Conservation (phyloP, 2,797 vertebrate species). For the Dendrocincla tyrannina region DNA sequence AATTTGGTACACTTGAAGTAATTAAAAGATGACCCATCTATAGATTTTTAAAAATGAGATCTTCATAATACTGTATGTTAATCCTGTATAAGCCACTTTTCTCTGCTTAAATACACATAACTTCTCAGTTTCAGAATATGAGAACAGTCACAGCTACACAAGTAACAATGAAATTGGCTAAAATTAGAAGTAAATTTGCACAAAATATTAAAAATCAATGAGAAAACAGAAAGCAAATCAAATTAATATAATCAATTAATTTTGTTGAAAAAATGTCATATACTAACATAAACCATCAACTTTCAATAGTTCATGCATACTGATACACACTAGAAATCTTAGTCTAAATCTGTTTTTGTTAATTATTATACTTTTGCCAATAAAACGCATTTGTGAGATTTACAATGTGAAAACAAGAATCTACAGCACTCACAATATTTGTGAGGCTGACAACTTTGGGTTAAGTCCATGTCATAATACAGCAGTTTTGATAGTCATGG, state of each 20-base stretch:
- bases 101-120: not conserved
- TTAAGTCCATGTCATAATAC: not conserved
- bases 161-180: not conserved
- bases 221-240: not conserved
- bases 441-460: not conserved
- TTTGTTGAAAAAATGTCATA: not conserved
- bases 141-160: not conserved
- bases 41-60: not conserved
- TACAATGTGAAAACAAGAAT: not conserved
- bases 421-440: not conserved
- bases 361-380: not conserved
- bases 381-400: not conserved
- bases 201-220: not conserved
- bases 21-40: not conserved
- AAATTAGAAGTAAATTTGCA: not conserved
- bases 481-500: not conserved
- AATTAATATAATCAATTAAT: not conserved
- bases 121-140: not conserved
- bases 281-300: not conserved
- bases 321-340: not conserved
- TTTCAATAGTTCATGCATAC: not conserved
- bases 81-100: not conserved
- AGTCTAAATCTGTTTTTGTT: not conserved
- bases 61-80: not conserved
- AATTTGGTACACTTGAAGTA: not conserved